Conservation (phyloP, 2,113 vertebrate genomes). For the Cyprinodon variegatus region DNA sequence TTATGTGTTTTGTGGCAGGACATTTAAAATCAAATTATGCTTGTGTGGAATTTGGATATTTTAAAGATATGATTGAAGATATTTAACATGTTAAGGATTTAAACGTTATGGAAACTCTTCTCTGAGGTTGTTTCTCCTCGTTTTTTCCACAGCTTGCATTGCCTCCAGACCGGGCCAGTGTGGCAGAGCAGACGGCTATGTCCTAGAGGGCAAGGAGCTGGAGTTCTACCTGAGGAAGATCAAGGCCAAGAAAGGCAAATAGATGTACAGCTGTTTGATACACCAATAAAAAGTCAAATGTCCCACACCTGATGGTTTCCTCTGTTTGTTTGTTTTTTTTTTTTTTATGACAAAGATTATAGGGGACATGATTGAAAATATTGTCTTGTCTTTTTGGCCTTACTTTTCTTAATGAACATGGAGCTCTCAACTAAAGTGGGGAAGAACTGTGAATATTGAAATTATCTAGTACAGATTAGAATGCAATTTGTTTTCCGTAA, state of each 20-base stretch:
- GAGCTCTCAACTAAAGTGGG: too few species aligned
- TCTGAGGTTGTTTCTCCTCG: not conserved
- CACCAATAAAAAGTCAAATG: conserved; percentile 74
- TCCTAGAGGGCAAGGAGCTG: conserved; percentile 96
- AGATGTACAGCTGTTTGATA: conserved; percentile 82
- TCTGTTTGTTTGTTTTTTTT: too few species aligned
- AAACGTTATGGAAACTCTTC: not conserved
- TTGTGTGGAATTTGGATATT: not conserved
- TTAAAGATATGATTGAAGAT: not conserved
- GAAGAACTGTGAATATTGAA: too few species aligned
- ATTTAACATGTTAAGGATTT: not conserved
- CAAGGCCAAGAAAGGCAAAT: conserved; percentile 99
- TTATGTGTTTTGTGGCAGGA: too few species aligned
- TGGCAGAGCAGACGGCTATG: conserved; percentile 93
- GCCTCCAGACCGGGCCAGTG: conserved; percentile 96
- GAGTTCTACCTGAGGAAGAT: conserved; percentile 99
- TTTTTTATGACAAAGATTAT: too few species aligned
- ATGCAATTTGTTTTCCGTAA: too few species aligned
- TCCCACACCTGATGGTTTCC: conserved; percentile 31
- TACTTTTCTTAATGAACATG: too few species aligned
- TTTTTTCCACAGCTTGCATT: conserved; percentile 87
- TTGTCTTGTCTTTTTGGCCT: too few species aligned
- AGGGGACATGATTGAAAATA: too few species aligned
- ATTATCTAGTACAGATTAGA: too few species aligned
- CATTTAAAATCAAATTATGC: not conserved